A percentile compares a stretch with the other conserved stretches of the same genome.
Conservation (phyloP, 2,113 vertebrate genomes). For the Macrotus californicus region DNA sequence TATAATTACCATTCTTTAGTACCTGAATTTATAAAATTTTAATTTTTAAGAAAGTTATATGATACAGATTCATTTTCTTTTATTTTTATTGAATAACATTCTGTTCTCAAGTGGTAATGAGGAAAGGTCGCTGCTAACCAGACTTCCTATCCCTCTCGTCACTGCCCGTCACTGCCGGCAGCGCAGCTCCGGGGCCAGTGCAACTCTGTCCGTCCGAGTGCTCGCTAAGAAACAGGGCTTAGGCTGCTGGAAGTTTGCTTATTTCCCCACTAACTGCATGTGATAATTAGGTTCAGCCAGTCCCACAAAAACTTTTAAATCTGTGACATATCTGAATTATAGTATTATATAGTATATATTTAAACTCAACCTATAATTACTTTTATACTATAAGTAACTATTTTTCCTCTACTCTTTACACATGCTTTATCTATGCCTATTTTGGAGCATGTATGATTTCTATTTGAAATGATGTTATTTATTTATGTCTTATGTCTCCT, state of each 20-base stretch:
- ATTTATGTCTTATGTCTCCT: background rate
- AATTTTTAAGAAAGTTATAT: slow-evolving; percentile 7
- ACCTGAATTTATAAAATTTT: background rate
- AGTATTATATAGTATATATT: background rate
- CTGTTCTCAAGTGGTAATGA: background rate
- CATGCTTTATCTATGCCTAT: background rate
- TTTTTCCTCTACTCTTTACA: background rate
- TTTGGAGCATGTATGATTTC: background rate
- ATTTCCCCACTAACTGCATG: too few relatives aligned
- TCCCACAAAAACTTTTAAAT: slow-evolving; percentile 3
- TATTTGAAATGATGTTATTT: background rate
- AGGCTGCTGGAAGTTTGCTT: background rate
- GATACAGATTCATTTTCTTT: background rate
- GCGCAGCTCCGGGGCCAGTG: background rate
- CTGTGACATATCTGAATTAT: background rate
- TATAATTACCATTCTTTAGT: slow-evolving; percentile 5
- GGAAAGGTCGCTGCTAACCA: background rate
- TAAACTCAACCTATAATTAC: background rate
- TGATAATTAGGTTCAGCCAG: slow-evolving; percentile 14
- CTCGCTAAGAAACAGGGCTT: background rate
- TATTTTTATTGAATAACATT: slow-evolving; percentile 40
- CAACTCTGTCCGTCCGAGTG: background rate
- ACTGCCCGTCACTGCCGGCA: background rate
- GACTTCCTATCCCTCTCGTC: background rate
- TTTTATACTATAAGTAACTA: background rate